Base-by-base conservation (phyloP, 2,113 vertebrate genomes). In the Rallus limicola region DNA sequence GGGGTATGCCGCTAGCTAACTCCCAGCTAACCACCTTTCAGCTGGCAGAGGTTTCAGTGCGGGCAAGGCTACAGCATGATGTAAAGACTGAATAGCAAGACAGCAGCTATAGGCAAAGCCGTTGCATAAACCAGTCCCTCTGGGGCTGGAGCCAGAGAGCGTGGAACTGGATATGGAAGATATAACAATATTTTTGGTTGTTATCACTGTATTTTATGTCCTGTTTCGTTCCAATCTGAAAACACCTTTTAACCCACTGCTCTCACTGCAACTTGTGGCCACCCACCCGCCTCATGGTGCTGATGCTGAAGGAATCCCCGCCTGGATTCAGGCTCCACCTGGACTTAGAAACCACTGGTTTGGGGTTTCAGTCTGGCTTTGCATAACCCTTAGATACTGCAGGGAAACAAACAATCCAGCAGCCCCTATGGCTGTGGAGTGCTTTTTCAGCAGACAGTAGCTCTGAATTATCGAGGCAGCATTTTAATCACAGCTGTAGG, bases 61-160 rank as follows among this genome's bases (percentile, higher is more conserved):
- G 70, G 80, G 53, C 69, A 89, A 71, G 63, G 59, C 80, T 93
- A 13, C 82, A 81, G 85, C 19, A 13, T 58, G 82, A 90, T 82
- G 48, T 46, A 75, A 68, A 88, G 70, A 5, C 29, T 53, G 89
- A 72, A 64, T 89, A 82, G 81, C 85, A 26, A 17, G 20, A 74
- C 67, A 80, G 86, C 90, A 83, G 76, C 80, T 71, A 64, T 38
- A 93, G 70, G 52, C n/a, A 76, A 88, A 94, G 71, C 31, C 83
- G 25, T 62, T 46, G 50, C 8, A 2, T 36, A 88, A 81, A 70
- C 31, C 3, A 31, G 72, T 16, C 6, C 9, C 55, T 80, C 46
- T 2, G 0, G 69, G 60, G 52, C 88, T 75, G 72, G 56, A 48
- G 56, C 83, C 83, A 81, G 72, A 10, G 15, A 80, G 1, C 16